A percentile compares a stretch with the other conserved stretches of the same genome.
These are phyloP conservation scores for Trichonephila clavipes DNA, from an alignment of 1,140 invertebrate genomes.

Conservation along the genomic window DNA sequence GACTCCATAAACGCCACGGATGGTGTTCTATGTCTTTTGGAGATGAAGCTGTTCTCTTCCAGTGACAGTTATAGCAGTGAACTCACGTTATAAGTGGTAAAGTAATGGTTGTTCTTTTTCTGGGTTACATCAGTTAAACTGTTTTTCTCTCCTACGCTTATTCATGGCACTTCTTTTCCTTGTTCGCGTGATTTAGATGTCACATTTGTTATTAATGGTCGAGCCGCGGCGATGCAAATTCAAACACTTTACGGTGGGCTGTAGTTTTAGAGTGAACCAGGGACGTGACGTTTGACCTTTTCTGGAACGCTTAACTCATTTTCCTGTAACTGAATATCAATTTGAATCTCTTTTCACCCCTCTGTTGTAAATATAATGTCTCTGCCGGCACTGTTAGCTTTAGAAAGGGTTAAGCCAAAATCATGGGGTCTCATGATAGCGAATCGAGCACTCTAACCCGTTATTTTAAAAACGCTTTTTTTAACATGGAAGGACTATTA, in stretches of 20 bases:
- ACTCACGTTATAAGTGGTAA: not conserved
- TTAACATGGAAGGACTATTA: too few relatives aligned
- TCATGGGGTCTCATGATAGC: too few relatives aligned
- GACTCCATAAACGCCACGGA: not conserved
- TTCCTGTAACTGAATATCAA: not conserved
- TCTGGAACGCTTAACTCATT: not conserved
- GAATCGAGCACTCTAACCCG: too few relatives aligned
- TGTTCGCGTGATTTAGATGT: not conserved
- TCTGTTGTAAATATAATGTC: not conserved
- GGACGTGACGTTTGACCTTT: not conserved
- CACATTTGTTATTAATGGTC: constrained; percentile 17
- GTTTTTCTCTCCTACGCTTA: not conserved
- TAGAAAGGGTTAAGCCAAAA: too few relatives aligned
- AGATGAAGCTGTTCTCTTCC: constrained; percentile 44
- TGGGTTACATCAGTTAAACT: constrained; percentile 16
- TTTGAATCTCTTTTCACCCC: not conserved
- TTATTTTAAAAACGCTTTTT: too few relatives aligned
- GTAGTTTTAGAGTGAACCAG: not conserved
- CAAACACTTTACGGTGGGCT: not conserved
- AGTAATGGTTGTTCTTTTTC: constrained; percentile 24
- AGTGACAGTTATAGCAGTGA: constrained; percentile 50
- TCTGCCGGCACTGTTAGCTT: too few relatives aligned
- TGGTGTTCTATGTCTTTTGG: not conserved
- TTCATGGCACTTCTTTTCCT: not conserved
- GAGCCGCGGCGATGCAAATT: not conserved